Evolutionary conservation across 2,888 invertebrate genomes (phyloP).

Genomic region (Phalera bucephala): DNA sequence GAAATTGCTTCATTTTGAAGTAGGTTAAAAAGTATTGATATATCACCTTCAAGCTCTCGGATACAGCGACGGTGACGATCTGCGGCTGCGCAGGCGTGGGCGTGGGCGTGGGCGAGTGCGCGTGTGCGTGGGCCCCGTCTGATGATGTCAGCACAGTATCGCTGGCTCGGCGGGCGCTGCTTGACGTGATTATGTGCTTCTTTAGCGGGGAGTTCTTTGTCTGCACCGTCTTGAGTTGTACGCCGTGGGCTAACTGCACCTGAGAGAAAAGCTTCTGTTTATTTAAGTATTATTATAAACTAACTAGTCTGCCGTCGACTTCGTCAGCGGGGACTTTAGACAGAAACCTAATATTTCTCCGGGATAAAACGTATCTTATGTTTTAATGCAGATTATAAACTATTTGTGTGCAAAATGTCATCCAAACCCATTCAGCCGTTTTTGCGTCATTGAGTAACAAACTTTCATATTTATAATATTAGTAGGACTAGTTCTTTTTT

Average conservation of each 20-base stretch:
- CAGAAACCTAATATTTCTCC: too few relatives aligned
- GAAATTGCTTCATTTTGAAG: too few relatives aligned
- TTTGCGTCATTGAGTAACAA: too few relatives aligned
- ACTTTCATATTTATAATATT: too few relatives aligned
- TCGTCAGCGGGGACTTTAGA: too few relatives aligned
- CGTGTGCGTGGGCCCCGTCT: constrained; percentile 17
- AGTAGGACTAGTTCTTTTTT: too few relatives aligned
- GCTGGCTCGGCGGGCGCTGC: constrained; percentile 39
- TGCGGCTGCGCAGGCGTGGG: constrained; percentile 39
- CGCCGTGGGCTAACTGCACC: constrained; percentile 47
- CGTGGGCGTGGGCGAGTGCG: constrained; percentile 13
- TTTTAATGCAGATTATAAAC: too few relatives aligned
- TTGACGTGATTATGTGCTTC: constrained; percentile 68
- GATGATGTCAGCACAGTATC: constrained; percentile 22
- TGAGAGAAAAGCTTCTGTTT: too few relatives aligned
- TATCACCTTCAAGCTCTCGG: constrained; percentile 67
- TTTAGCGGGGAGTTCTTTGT: constrained; percentile 66
- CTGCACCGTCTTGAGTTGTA: constrained; percentile 66
- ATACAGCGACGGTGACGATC: constrained; percentile 65
- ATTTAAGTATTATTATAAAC: background rate
- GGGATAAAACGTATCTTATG: too few relatives aligned
- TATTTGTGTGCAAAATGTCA: too few relatives aligned
- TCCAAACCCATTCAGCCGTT: too few relatives aligned
- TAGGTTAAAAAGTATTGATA: too few relatives aligned
- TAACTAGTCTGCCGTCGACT: background rate